Evolutionary conservation across 2,113 vertebrate species (phyloP).

Genomic region (Triplophysa tibetana): DNA sequence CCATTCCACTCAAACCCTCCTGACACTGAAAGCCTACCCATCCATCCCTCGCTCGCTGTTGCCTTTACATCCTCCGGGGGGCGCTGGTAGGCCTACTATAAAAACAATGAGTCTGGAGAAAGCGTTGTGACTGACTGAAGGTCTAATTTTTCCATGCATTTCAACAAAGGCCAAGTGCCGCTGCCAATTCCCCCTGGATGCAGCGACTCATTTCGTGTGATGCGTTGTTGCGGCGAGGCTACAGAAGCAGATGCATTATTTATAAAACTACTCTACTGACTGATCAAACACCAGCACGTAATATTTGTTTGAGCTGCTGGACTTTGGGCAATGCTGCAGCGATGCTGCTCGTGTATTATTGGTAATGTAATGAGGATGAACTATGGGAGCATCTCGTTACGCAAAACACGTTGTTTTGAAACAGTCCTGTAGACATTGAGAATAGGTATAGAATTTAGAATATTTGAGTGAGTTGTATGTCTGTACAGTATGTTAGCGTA

Average conservation of each 20-base stretch:
- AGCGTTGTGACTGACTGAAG: constrained; percentile 32
- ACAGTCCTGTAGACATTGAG: not conserved
- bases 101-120: constrained; percentile 39
- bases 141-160: constrained; percentile 63
- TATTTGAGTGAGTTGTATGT: not conserved
- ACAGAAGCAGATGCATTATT: constrained; percentile 56
- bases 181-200: constrained; percentile 54
- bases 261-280: constrained; percentile 43
- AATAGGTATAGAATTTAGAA: not conserved
- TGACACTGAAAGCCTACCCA: not conserved
- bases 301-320: constrained; percentile 48
- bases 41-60: not conserved
- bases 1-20: not conserved
- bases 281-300: constrained; percentile 55
- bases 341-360: constrained; percentile 28
- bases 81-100: constrained; percentile 48
- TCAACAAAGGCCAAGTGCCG: constrained; percentile 53
- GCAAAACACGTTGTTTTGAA: not conserved
- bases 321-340: constrained; percentile 30
- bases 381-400: not conserved
- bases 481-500: not conserved
- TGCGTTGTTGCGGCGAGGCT: constrained; percentile 49
- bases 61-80: constrained; percentile 44
- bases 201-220: constrained; percentile 54
- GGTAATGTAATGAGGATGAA: constrained; percentile 35